Evolutionary conservation across 2,113 vertebrate species (phyloP).

Genomic region (Chrysochloris asiatica): DNA sequence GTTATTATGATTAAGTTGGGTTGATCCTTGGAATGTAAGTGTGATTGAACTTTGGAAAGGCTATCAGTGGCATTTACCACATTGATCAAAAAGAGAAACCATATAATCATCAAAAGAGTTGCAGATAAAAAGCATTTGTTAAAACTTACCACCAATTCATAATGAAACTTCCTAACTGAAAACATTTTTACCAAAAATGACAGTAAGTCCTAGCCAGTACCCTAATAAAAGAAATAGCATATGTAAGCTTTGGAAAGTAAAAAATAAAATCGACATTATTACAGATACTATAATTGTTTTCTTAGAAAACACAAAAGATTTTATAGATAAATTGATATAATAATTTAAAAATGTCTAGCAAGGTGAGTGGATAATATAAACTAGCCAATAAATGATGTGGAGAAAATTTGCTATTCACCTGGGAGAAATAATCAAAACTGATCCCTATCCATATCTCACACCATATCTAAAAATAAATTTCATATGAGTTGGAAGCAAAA

Average conservation of each 20-base stretch:
- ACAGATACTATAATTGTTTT: constrained; percentile 19
- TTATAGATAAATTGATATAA: background rate
- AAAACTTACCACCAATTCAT: background rate
- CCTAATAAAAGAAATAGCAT: constrained; percentile 49
- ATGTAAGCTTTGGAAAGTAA: constrained; percentile 10
- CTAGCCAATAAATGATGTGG: background rate
- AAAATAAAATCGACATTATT: background rate
- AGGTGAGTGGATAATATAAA: too few relatives aligned
- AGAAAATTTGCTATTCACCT: background rate
- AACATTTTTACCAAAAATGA: constrained; percentile 12
- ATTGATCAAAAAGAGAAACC: background rate
- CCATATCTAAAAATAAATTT: constrained; percentile 31
- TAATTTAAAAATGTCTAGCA: constrained; percentile 48
- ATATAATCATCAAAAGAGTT: background rate
- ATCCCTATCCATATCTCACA: background rate
- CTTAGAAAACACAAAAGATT: constrained; percentile 4
- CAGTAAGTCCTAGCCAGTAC: constrained; percentile 4
- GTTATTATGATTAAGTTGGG: background rate
- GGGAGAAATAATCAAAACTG: background rate
- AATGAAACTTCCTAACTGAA: constrained; percentile 35
- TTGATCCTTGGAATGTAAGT: background rate
- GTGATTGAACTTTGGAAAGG: constrained; percentile 51
- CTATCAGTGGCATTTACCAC: constrained; percentile 3
- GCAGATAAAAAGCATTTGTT: background rate
- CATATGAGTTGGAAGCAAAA: constrained; percentile 35